phyloP scores from a whole-genome alignment of 2,797 vertebrate genomes.

The Sarcoramphus papa region DNA sequence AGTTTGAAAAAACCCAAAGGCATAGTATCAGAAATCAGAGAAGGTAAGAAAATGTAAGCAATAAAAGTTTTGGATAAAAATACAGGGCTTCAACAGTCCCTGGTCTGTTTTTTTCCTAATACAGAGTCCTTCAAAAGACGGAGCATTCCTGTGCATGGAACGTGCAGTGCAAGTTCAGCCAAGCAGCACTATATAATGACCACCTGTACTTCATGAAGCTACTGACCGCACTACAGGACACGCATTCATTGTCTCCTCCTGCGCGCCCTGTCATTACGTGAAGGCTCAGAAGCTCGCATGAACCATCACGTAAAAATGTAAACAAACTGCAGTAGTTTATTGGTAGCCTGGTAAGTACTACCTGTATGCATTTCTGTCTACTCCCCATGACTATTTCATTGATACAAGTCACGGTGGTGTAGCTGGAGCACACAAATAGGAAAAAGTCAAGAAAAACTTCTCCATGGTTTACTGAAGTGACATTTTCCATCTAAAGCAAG shows the following conservation, averaged over 20 bases:
- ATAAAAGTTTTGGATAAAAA: background rate
- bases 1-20: background rate
- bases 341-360: background rate
- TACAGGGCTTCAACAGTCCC: background rate
- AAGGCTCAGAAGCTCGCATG: background rate
- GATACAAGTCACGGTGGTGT: background rate
- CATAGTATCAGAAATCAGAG: background rate
- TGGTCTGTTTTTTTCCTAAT: background rate
- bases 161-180: background rate
- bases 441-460: background rate
- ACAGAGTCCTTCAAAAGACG: background rate
- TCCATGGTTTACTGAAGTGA: background rate
- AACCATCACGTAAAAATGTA: background rate
- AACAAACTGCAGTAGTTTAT: background rate
- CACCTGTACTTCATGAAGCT: background rate
- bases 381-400: background rate
- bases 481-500: background rate
- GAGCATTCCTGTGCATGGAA: background rate
- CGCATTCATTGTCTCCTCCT: background rate
- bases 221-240: background rate
- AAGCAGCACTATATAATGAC: background rate
- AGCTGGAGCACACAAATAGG: background rate
- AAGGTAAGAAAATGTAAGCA: background rate
- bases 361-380: background rate
- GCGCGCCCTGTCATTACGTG: fast-evolving